These are phyloP conservation scores for Danaus plexippus DNA, from an alignment of 1,140 invertebrate species.

Conservation along the genomic window DNA sequence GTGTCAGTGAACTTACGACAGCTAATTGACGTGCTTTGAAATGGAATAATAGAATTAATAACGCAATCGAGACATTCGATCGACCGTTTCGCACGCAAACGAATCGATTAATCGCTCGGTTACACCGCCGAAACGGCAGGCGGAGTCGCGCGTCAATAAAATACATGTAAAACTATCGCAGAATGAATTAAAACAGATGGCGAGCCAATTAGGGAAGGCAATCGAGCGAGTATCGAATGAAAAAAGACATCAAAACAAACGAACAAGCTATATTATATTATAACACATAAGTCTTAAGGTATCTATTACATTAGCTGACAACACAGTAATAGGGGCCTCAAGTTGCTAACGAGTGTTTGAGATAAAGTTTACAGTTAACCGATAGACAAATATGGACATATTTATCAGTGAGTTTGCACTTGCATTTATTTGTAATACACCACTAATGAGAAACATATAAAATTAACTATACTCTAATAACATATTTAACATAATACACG, in stretches of 20 bases:
- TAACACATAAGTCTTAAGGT: slow-evolving; percentile 33
- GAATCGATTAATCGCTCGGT: slow-evolving; percentile 64
- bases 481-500: too few species aligned
- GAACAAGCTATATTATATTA: slow-evolving; percentile 27
- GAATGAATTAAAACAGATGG: slow-evolving; percentile 70
- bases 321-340: slow-evolving; percentile 53
- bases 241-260: slow-evolving; percentile 50
- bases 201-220: slow-evolving; percentile 69
- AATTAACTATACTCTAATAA: too few species aligned
- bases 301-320: slow-evolving; percentile 23
- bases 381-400: slow-evolving; percentile 70
- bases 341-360: slow-evolving; percentile 56
- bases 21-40: slow-evolving; percentile 5
- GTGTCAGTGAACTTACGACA: too few species aligned
- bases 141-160: slow-evolving; percentile 67
- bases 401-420: slow-evolving; percentile 64
- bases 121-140: slow-evolving; percentile 48
- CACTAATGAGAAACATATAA: too few species aligned
- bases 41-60: slow-evolving; percentile 36
- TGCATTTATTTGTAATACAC: too few species aligned
- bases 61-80: slow-evolving; percentile 38
- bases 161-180: slow-evolving; percentile 71
- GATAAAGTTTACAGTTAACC: slow-evolving; percentile 62
- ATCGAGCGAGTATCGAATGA: slow-evolving; percentile 63
- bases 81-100: slow-evolving; percentile 52